These are phyloP conservation scores for Lamproptera curius DNA, from an alignment of 2,888 invertebrate species.

Conservation along the genomic window DNA sequence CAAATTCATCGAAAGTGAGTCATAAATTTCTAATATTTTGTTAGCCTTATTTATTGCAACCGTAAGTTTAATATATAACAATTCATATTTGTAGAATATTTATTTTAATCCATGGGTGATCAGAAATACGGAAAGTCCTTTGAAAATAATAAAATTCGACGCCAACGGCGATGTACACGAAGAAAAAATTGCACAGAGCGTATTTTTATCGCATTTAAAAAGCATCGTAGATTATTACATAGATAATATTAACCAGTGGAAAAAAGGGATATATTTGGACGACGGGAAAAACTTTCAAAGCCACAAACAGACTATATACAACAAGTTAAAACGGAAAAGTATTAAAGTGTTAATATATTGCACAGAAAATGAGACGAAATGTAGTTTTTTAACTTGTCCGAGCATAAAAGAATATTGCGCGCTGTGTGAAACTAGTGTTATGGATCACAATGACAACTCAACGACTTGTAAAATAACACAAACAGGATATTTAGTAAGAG, in stretches of 20 bases:
- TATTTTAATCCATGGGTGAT: slow-evolving; percentile 50
- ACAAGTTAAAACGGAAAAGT: slow-evolving; percentile 19
- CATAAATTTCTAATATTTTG: neutral
- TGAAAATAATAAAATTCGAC: slow-evolving; percentile 45
- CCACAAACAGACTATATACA: too few relatives aligned
- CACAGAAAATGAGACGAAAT: slow-evolving; percentile 32
- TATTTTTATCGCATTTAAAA: slow-evolving; percentile 28
- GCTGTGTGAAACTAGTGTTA: slow-evolving; percentile 45
- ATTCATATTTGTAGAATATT: too few relatives aligned
- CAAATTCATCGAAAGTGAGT: slow-evolving; percentile 19
- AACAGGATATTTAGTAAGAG: slow-evolving; percentile 33
- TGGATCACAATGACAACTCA: slow-evolving; percentile 23
- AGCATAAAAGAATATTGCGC: slow-evolving; percentile 40
- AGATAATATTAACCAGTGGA: slow-evolving; percentile 1
- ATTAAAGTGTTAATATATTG: slow-evolving; percentile 49
- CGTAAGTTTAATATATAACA: too few relatives aligned
- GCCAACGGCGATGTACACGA: slow-evolving; percentile 35
- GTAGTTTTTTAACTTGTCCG: slow-evolving; percentile 52
- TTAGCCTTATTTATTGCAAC: too few relatives aligned
- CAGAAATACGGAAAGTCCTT: too few relatives aligned
- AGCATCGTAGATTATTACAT: slow-evolving; percentile 22
- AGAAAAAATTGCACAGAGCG: slow-evolving; percentile 25
- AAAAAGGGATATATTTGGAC: neutral
- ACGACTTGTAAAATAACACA: slow-evolving; percentile 38
- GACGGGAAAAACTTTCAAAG: neutral